Evolutionary conservation across 2,797 vertebrate species (phyloP).

Genomic region (Luscinia megarhynchos): DNA sequence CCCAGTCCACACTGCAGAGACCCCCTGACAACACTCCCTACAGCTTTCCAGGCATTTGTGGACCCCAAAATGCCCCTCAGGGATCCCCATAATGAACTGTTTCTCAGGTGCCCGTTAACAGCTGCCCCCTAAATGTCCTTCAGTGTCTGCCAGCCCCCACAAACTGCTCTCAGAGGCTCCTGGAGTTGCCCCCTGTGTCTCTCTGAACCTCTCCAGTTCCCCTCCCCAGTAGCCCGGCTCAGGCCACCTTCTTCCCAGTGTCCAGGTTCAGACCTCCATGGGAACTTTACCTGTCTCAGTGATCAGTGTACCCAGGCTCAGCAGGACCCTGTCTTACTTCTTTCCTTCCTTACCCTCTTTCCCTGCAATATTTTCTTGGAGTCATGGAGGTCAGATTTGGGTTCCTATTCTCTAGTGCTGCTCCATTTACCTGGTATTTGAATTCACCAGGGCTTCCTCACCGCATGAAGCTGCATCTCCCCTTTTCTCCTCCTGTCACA

Average conservation of each 20-base stretch:
- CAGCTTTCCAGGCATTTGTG: neutral
- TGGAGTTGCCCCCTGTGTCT: neutral
- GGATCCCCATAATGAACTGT: neutral
- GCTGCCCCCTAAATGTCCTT: neutral
- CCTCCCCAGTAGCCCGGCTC: neutral
- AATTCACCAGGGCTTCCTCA: neutral
- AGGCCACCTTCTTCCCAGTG: neutral
- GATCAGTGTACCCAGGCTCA: neutral
- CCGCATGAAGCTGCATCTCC: neutral
- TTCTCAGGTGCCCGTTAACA: neutral
- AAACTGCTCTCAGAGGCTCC: neutral
- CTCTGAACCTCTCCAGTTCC: neutral
- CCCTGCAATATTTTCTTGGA: neutral
- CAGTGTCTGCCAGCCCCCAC: neutral
- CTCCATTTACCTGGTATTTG: neutral
- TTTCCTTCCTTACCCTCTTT: neutral
- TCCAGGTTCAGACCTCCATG: neutral
- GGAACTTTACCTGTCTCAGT: neutral
- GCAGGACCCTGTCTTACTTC: neutral
- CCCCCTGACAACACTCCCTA: rapidly evolving
- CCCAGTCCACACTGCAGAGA: neutral
- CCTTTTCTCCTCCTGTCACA: neutral
- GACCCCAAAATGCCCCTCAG: neutral
- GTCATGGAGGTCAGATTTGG: neutral
- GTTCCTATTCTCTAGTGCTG: neutral